Conservation (phyloP, 1,140 invertebrate species). For the Leptonema lineaticorne region DNA sequence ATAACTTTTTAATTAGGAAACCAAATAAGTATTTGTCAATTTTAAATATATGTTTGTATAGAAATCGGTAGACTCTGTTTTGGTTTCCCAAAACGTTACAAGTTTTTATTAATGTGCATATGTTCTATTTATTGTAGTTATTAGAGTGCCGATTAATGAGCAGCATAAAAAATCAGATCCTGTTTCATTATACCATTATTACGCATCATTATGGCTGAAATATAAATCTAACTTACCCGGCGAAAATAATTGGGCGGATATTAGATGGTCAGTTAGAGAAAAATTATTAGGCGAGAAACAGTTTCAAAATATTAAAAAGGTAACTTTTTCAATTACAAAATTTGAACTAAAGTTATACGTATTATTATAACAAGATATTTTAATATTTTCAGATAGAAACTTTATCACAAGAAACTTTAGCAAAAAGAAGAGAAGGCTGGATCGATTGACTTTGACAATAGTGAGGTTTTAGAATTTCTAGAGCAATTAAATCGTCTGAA, state of each 20-base stretch:
- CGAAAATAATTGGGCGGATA: conserved; percentile 60
- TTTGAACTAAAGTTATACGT: background rate
- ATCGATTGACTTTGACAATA: conserved; percentile 15
- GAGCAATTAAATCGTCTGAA: too few species aligned
- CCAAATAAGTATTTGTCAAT: conserved; percentile 8
- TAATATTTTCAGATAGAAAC: background rate
- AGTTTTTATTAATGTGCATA: background rate
- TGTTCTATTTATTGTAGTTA: conserved; percentile 45
- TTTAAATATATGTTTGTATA: conserved; percentile 5
- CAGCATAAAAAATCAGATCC: conserved; percentile 64
- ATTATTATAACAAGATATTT: background rate
- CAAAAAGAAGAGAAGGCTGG: conserved; percentile 38
- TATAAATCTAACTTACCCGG: conserved; percentile 68
- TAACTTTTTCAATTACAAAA: conserved; percentile 29
- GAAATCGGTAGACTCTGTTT: background rate
- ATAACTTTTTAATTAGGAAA: too few species aligned
- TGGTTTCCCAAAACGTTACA: background rate
- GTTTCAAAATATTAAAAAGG: conserved; percentile 28
- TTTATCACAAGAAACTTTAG: conserved; percentile 25
- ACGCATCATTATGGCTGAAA: conserved; percentile 71
- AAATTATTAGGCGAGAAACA: conserved; percentile 56
- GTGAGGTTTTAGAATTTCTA: too few species aligned
- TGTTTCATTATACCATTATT: conserved; percentile 73
- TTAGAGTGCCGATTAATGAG: conserved; percentile 49
- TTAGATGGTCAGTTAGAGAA: conserved; percentile 64